A percentile compares a stretch with the other conserved stretches of the same genome.
Conservation (phyloP, 2,113 vertebrate genomes). For the Sphaerodactylus townsendi region DNA sequence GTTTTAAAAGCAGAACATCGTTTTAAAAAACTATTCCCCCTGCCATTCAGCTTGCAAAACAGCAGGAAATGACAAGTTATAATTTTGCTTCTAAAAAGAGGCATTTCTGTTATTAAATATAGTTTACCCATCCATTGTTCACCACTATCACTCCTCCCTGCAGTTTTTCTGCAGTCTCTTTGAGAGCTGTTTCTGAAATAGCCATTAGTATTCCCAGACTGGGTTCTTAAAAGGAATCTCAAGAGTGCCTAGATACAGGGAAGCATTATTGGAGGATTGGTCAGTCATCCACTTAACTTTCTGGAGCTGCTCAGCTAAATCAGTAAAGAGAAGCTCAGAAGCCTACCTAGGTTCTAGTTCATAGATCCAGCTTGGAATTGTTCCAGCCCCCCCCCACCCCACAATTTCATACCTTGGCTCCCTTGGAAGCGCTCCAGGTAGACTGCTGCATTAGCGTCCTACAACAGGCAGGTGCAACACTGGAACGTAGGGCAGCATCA, state of each 20-base stretch:
- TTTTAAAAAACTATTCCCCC: not conserved
- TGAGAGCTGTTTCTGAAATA: not conserved
- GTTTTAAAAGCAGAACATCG: conserved; percentile 54
- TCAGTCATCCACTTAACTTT: not conserved
- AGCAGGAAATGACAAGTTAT: conserved; percentile 40
- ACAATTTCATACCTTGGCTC: not conserved
- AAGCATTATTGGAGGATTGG: not conserved
- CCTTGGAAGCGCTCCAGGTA: not conserved
- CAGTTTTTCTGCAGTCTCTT: not conserved
- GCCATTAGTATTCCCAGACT: not conserved
- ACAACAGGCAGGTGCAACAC: not conserved
- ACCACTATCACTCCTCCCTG: not conserved
- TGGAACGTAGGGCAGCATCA: not conserved
- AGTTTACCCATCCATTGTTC: conserved; percentile 37
- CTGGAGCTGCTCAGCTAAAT: not conserved
- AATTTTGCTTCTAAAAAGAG: not conserved
- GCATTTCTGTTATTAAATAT: conserved; percentile 30
- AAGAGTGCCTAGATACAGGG: not conserved
- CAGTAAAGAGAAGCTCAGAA: not conserved
- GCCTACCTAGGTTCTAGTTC: not conserved
- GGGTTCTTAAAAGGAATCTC: not conserved
- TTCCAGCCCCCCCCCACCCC: not conserved
- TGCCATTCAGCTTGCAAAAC: conserved; percentile 18
- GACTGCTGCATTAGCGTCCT: not conserved
- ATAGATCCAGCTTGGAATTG: not conserved